Conservation (phyloP, 2,888 invertebrate genomes). For the Myopa testacea region DNA sequence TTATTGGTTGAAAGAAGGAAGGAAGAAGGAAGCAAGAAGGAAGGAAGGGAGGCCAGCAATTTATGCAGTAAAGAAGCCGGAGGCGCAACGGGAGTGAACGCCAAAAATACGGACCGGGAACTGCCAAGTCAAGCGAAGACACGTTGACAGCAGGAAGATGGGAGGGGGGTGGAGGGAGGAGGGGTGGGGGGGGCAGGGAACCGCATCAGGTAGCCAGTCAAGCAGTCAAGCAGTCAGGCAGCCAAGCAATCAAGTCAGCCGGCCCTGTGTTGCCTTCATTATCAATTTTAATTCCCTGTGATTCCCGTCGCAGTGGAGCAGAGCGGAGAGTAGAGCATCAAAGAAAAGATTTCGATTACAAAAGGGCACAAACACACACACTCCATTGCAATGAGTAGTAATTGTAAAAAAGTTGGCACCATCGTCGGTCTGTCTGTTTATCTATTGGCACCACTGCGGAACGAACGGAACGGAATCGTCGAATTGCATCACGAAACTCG, state of each 20-base stretch:
- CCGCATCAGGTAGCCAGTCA: not conserved
- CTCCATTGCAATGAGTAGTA: not conserved
- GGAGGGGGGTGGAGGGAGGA: not conserved
- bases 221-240: not conserved
- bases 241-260: not conserved
- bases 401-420: constrained; percentile 23
- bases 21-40: no score
- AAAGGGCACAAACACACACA: not conserved
- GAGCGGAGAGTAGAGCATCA: not conserved
- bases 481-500: constrained; percentile 25
- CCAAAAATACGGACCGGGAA: not conserved
- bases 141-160: not conserved
- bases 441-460: constrained; percentile 19
- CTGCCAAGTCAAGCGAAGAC: not conserved
- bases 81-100: not conserved
- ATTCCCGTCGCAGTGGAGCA: not conserved
- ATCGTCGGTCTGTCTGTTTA: not conserved
- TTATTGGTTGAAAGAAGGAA: constrained; percentile 1
- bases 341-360: constrained; percentile 26
- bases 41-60: constrained; percentile 1
- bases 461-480: not conserved
- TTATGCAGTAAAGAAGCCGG: not conserved
- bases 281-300: constrained; percentile 26
- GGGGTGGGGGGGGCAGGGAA: not conserved
- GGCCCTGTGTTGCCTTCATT: constrained; percentile 14